phyloP scores from a whole-genome alignment of 2,113 vertebrate genomes.

The Melanerpes formicivorus region DNA sequence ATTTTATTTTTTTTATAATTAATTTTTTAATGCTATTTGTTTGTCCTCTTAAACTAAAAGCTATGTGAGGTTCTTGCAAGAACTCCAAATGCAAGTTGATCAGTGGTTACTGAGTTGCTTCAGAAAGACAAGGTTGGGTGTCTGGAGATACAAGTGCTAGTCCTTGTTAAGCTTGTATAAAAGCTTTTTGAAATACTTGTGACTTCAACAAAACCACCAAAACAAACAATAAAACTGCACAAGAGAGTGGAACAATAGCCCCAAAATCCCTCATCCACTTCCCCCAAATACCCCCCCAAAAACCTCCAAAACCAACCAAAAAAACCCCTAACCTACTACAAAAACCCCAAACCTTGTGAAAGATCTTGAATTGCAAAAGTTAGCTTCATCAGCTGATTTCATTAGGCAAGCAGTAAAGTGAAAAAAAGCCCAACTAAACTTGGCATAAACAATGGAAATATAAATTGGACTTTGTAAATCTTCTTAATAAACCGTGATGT shows the following conservation, averaged over 20 bases:
- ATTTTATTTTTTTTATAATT: too few relatives aligned
- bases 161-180: not conserved
- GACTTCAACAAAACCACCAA: not conserved
- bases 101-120: not conserved
- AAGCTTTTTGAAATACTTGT: not conserved
- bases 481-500: slow-evolving; percentile 60
- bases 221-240: not conserved
- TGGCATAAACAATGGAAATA: slow-evolving; percentile 52
- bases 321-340: accelerated
- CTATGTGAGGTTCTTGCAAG: not conserved
- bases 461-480: slow-evolving; percentile 61
- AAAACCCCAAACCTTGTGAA: not conserved
- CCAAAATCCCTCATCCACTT: not conserved
- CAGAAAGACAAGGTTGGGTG: not conserved
- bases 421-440: not conserved
- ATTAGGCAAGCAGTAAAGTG: not conserved
- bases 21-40: not conserved
- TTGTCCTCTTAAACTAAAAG: not conserved
- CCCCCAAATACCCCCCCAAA: not conserved
- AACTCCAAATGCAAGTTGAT: not conserved
- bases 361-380: not conserved
- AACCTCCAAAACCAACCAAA: not conserved
- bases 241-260: not conserved
- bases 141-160: not conserved
- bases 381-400: not conserved